phyloP scores from a whole-genome alignment of 2,888 invertebrate genomes.

The Serripes groenlandicus region DNA sequence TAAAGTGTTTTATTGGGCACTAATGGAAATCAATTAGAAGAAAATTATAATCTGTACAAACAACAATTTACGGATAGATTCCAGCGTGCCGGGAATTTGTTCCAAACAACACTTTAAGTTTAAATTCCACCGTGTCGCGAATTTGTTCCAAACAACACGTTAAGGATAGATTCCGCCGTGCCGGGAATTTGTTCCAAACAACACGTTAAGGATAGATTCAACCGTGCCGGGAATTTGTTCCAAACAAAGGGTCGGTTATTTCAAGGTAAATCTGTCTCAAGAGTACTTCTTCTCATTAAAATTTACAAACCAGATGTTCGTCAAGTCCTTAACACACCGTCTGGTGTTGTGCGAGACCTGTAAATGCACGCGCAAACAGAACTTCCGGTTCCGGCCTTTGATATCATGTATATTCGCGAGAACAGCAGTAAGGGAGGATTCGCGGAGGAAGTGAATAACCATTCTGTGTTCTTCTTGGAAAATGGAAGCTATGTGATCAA shows the following conservation, averaged over 20 bases:
- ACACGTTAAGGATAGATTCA: too few species aligned
- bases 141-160: too few species aligned
- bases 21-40: too few species aligned
- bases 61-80: too few species aligned
- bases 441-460: conserved; percentile 20
- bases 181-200: too few species aligned
- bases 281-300: background rate
- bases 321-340: background rate
- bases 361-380: conserved; percentile 60
- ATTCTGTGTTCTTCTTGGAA: background rate
- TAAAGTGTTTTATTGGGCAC: too few species aligned
- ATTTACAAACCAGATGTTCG: conserved; percentile 10
- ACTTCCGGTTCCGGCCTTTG: conserved; percentile 35
- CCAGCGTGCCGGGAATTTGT: too few species aligned
- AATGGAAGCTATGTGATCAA: conserved; percentile 31
- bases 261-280: background rate
- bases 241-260: background rate
- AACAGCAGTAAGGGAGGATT: conserved; percentile 31
- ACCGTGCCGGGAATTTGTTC: too few species aligned
- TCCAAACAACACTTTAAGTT: too few species aligned
- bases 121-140: too few species aligned
- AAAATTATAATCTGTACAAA: too few species aligned
- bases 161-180: too few species aligned
- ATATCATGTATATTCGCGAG: conserved; percentile 53
- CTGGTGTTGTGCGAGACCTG: conserved; percentile 7